Evolutionary conservation across 2,113 vertebrate species (phyloP).

Genomic region (Apodemus speciosus): DNA sequence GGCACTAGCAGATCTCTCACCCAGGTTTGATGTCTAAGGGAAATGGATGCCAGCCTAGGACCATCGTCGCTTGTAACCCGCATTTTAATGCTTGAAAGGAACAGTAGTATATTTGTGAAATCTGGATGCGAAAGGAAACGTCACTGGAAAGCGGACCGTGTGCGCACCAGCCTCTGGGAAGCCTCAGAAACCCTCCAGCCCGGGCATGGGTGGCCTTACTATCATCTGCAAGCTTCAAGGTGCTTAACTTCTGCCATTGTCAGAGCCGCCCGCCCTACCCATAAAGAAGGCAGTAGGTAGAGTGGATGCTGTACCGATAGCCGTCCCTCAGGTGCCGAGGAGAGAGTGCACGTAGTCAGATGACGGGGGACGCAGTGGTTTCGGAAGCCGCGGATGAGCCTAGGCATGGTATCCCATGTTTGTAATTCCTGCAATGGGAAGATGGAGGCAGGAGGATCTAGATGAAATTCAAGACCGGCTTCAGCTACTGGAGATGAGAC

Average conservation of each 20-base stretch:
- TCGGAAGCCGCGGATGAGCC: background rate
- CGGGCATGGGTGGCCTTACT: background rate
- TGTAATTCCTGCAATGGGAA: background rate
- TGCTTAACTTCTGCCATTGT: background rate
- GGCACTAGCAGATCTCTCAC: background rate
- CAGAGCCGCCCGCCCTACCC: background rate
- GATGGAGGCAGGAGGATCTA: background rate
- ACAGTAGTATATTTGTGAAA: background rate
- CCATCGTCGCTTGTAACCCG: background rate
- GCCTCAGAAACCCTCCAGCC: background rate
- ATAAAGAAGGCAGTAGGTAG: background rate
- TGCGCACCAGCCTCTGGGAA: background rate
- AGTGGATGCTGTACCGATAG: background rate
- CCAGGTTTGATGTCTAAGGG: background rate
- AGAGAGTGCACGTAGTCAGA: background rate
- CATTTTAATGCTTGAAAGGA: background rate
- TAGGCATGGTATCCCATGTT: background rate
- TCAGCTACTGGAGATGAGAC: background rate
- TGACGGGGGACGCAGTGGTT: too few species aligned
- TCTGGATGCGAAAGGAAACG: background rate
- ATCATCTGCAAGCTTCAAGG: background rate
- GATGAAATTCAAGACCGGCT: background rate
- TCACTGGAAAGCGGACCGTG: background rate
- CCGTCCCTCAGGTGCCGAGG: background rate
- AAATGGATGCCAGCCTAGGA: background rate